Evolutionary conservation across 1,140 invertebrate genomes (phyloP), one percentile per base, ranked within the genome.

Genomic region (Medauroidea extradentata): DNA sequence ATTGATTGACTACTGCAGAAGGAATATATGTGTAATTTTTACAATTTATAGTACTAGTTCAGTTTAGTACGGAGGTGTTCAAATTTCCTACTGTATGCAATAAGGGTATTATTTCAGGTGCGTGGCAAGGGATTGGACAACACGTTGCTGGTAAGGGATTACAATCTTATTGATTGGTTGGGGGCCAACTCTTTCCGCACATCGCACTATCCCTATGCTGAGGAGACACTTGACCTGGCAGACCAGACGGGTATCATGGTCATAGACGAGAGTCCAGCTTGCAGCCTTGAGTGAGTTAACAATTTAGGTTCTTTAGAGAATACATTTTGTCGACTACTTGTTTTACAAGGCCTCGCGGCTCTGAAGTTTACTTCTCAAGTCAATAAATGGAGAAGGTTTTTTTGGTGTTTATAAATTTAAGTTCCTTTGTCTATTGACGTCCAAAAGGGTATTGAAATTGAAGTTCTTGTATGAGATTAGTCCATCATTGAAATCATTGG

Each of bases 161-260:
- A 84, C 63, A 84, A 83, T 64, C 68, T 88, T 54, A 69, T 88
- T 14, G 79, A 81, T 61, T 88, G 86, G 85, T 71, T 83, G 13
- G 82, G 82, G 9, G 84, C 80, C 14, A 87, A 86, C 69, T 79
- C 79, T 52, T 85, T 85, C 69, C 73, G 86, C 3, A 89, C 87
- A 0, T 86, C 85, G 1, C 87, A 89, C 71, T 89, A 89, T 65
- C 86, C 86, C 2, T 89, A 89, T 69, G 80, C 83, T 3, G 86
- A 88, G 66, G 85, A 89, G 70, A 77, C 85, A 39, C 78, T 87
- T 71, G 80, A 85, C 63, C 68, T 79, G 61, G 83, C 84, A n/a
- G 85, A 88, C 65, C 67, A 73, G 34, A 71, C 78, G 43, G 86
- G 86, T 18, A 81, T 88, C 61, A 79, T 81, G 13, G 78, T 88